These are phyloP conservation scores for Panagrolaimus sp. DNA, from an alignment of 1,140 invertebrate genomes.

Conservation along the genomic window DNA sequence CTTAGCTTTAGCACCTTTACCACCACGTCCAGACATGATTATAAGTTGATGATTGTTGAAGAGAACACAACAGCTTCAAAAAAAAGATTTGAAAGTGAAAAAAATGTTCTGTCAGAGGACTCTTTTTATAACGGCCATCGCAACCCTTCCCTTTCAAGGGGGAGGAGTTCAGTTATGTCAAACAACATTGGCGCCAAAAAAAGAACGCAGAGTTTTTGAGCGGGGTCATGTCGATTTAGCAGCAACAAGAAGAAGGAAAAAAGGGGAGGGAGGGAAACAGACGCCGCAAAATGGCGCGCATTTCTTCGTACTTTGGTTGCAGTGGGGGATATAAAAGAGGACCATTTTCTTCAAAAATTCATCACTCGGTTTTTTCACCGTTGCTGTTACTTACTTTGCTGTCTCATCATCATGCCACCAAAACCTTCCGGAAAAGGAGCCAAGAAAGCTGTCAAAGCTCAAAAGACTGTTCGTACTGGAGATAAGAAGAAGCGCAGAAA, in stretches of 20 bases:
- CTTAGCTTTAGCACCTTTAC: slow-evolving; percentile 68
- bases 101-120: background rate
- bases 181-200: background rate
- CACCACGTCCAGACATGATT: slow-evolving; percentile 64
- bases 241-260: background rate
- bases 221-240: background rate
- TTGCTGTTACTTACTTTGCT: slow-evolving; percentile 5
- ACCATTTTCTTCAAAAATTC: background rate
- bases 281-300: background rate
- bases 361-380: background rate
- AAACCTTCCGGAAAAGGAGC: slow-evolving; percentile 45
- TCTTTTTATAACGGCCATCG: background rate
- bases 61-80: slow-evolving; percentile 26
- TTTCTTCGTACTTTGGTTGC: background rate
- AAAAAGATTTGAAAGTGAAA: slow-evolving; percentile 22
- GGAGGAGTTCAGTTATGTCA: background rate
- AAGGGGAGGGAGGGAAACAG: background rate
- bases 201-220: background rate
- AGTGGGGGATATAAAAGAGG: background rate
- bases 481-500: slow-evolving; percentile 60
- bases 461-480: slow-evolving; percentile 36
- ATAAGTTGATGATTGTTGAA: background rate
- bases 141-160: background rate
- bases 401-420: slow-evolving; percentile 27
- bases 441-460: slow-evolving; percentile 49